Evolutionary conservation across 2,113 vertebrate genomes (phyloP), one percentile per base, ranked within the genome.

Genomic region (Marmota monax): DNA sequence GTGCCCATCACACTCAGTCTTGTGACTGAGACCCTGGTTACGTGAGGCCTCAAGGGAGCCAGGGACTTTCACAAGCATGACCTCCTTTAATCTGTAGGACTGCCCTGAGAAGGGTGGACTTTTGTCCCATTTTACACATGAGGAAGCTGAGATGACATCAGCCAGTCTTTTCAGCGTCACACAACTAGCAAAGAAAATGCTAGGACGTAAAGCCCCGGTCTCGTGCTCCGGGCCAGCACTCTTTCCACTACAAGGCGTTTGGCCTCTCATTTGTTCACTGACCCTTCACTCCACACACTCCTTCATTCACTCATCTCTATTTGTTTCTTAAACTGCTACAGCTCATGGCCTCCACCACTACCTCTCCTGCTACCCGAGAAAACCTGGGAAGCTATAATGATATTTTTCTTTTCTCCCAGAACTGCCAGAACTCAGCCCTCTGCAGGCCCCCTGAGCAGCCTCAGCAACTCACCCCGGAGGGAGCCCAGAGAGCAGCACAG

Each of bases 181-280:
- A 83, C 20, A 39, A 32, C 48, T 2, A 61, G 23, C 37, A 61
- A 84, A 51, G 69, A 51, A 45, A 78, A 37, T 0, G 17, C 20
- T 37, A 27, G 23, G 9, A 37, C 10, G 34, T 34, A 25, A 63
- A 37, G 0, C 34, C 12, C 37, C 7, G 0, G 23, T 23, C 27
- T 45, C 39, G 7, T 79, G 63, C 34, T n/a, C 37, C 48, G 17
- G 12, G 42, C 10, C 91, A 32, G n/a, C 1, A 0, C 25, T 72
- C 87, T 12, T 18, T 13, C 79, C 4, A 0, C 2, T 2, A 6
- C 1, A 10, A 4, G 16, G 42, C n/a, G 6, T 12, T 4, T 34
- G 23, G 12, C 8, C 16, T 13, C 32, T 45, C 2, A 1, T 42
- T 51, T n/a, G 7, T 5, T 74, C 61, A 53, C n/a, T 61, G 16